Evolutionary conservation across 2,888 invertebrate genomes (phyloP), one percentile per base, ranked within the genome.

Genomic region (Rhyacophila evoluta): DNA sequence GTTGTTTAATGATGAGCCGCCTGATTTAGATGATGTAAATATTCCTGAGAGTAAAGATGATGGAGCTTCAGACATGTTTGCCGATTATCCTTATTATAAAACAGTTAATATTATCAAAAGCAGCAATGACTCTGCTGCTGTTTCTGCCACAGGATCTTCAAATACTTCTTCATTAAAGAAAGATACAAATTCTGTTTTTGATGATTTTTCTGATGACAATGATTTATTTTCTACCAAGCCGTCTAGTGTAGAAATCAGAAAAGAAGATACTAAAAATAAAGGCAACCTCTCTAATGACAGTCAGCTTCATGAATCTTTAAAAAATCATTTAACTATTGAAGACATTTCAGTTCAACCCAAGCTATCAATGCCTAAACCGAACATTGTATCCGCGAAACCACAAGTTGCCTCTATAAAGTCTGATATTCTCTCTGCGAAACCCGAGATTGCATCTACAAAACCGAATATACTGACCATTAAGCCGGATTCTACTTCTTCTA

Each of bases 101-200:
- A 80, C 82, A 12, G 85, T 83, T 82, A 84, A 84, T 83, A 82
- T 86, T 33, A 74, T 80, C 10, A 74, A 71, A 38, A 77, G 27
- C 29, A 15, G 19, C 41, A 19, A 6, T 19, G 39, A 4, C 4
- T 5, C 11, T 6, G 6, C 41, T 1, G 25, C 19, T 1, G 55
- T 10, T 10, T 15, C 15, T 19, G 15, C 55, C 8, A 55, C 12
- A 33, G 29, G 6, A 33, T 33, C 29, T 33, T 33, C 29, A 4
- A 33, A 33, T 33, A 33, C 29, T 33, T 33, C 29, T 4, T 33
- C 29, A 33, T 6, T 4, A 6, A 2, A 6, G 29, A 33, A 33
- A 29, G 27, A 19, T 27, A 74, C 12, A 33, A 33, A 6, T n/a
- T 28, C 70, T 3, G n/a, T 71, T 10, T 70, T 77, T 72, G 72